These are phyloP conservation scores for Ctena decussata DNA, from an alignment of 2,888 invertebrate species.

Conservation along the genomic window DNA sequence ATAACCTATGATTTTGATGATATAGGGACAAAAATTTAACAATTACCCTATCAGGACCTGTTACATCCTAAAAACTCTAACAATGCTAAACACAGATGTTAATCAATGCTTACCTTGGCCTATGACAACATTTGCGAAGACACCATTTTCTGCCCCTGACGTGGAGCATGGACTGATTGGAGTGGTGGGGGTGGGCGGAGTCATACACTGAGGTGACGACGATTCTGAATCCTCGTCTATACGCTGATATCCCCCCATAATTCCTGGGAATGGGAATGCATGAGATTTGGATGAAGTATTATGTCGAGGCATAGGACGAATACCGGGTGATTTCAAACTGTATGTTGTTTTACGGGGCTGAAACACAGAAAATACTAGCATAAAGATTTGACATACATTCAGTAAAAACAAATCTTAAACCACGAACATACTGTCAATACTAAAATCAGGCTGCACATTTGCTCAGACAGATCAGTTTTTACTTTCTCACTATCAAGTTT, in stretches of 20 bases:
- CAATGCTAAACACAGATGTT: too few species aligned
- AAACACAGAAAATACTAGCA: slow-evolving; percentile 45
- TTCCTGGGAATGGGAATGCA: slow-evolving; percentile 70
- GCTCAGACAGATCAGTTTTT: too few species aligned
- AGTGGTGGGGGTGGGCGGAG: slow-evolving; percentile 87
- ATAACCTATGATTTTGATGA: too few species aligned
- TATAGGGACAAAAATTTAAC: too few species aligned
- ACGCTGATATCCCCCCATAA: slow-evolving; percentile 65
- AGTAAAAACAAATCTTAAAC: too few species aligned
- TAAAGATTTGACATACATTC: too few species aligned
- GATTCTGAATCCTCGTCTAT: slow-evolving; percentile 84
- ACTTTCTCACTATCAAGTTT: too few species aligned
- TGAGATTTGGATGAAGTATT: slow-evolving; percentile 72
- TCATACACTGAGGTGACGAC: slow-evolving; percentile 76
- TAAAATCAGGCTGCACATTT: too few species aligned
- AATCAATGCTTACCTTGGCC: slow-evolving; percentile 60
- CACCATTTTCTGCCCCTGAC: slow-evolving; percentile 86
- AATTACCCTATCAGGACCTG: too few species aligned
- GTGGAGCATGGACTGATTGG: slow-evolving; percentile 75
- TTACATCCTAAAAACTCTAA: too few species aligned
- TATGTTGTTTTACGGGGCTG: slow-evolving; percentile 94
- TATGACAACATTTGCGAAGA: slow-evolving; percentile 67
- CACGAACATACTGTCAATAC: too few species aligned
- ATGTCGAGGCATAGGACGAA: slow-evolving; percentile 90
- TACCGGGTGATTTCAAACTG: slow-evolving; percentile 95